These are phyloP conservation scores for Amphimedon queenslandica DNA, from an alignment of 37 sponge, comb jelly and placozoan species.

Conservation along the genomic window DNA sequence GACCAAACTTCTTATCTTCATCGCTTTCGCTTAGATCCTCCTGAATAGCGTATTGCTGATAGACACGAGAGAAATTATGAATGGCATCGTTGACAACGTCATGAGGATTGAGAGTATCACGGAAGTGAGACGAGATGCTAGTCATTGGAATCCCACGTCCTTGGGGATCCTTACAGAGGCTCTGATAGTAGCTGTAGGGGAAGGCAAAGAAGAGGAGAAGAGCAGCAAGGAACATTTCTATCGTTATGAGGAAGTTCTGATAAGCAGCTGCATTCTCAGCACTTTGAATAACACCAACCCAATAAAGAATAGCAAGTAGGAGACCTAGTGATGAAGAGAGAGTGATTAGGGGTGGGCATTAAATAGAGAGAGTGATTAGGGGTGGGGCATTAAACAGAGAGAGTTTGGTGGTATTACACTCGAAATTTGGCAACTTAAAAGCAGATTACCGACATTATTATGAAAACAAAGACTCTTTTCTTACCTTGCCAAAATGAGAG, in stretches of 20 bases:
- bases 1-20: background rate
- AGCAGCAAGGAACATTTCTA: conserved; percentile 96
- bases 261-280: conserved; percentile 63
- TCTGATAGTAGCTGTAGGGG: conserved; percentile 74
- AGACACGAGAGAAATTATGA: conserved; percentile 94
- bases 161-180: conserved; percentile 56
- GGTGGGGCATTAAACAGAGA: background rate
- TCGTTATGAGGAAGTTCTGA: conserved; percentile 95
- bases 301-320: conserved; percentile 69
- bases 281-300: conserved; percentile 30
- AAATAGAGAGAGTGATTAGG: background rate
- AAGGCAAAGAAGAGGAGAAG: conserved; percentile 85
- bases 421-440: too few relatives aligned
- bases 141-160: conserved; percentile 75
- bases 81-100: conserved; percentile 94
- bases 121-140: conserved; percentile 71
- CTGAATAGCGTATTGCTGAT: conserved; percentile 87
- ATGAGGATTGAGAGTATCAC: conserved; percentile 91
- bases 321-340: conserved; percentile 55
- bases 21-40: conserved; percentile 64
- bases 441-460: background rate
- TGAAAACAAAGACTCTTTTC: background rate
- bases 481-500: conserved; percentile 98
- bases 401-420: too few relatives aligned
- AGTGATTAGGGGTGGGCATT: background rate